These are phyloP conservation scores for Apteryx mantelli DNA, from an alignment of 2,113 vertebrate species.

Conservation along the genomic window DNA sequence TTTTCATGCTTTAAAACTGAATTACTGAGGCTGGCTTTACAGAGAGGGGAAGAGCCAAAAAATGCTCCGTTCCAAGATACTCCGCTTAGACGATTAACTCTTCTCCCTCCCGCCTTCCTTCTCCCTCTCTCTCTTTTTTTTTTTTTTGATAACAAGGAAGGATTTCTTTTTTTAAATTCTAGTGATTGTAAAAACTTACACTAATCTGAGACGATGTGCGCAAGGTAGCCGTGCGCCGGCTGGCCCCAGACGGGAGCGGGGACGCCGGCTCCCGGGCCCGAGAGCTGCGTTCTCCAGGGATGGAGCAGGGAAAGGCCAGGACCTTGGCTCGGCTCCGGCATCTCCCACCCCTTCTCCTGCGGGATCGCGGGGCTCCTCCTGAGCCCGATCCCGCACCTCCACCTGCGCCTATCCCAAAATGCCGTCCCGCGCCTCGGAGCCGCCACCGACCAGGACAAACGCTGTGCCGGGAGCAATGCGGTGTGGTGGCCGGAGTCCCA, in stretches of 20 bases:
- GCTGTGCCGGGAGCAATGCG: too few species aligned
- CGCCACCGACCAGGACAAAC: too few species aligned
- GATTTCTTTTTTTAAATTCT: background rate
- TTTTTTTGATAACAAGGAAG: constrained; percentile 80
- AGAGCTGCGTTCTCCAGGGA: background rate
- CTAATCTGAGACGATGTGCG: background rate
- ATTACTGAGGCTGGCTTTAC: constrained; percentile 89
- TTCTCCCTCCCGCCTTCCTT: constrained; percentile 54
- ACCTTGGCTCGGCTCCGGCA: background rate
- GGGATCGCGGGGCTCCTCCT: too few species aligned
- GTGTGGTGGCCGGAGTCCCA: background rate
- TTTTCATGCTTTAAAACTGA: constrained; percentile 95
- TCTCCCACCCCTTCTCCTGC: too few species aligned
- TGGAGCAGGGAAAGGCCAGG: background rate
- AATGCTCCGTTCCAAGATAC: constrained; percentile 82
- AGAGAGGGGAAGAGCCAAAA: constrained; percentile 66
- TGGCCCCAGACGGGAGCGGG: background rate
- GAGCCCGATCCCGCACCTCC: too few species aligned
- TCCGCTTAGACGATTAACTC: constrained; percentile 85
- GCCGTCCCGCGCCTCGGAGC: too few species aligned
- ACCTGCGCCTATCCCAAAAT: too few species aligned
- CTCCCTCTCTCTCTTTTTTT: background rate
- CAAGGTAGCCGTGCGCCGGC: background rate
- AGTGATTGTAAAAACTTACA: background rate
- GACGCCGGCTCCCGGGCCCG: background rate